Percentiles rank a stretch among this genome's conserved stretches.
Evolutionary conservation across 2,888 invertebrate species (phyloP).

Genomic region (Orthonevra nobilis): DNA sequence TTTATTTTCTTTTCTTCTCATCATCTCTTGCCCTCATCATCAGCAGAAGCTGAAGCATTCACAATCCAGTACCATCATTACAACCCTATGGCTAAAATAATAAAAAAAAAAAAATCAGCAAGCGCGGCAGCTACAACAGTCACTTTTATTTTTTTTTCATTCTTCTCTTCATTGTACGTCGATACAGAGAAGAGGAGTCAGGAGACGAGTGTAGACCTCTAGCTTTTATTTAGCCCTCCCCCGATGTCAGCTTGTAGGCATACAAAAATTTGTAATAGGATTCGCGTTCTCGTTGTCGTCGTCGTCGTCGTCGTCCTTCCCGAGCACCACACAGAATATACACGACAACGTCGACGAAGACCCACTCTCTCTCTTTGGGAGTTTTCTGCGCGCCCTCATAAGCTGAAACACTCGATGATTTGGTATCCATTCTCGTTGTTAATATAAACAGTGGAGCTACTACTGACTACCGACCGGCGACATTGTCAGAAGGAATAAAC

Average conservation of each 20-base stretch:
- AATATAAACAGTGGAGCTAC: slow-evolving; percentile 62
- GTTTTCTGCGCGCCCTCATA: slow-evolving; percentile 17
- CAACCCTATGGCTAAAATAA: slow-evolving; percentile 57
- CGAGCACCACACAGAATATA: slow-evolving; percentile 52
- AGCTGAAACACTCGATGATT: slow-evolving; percentile 26
- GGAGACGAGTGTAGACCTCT: slow-evolving; percentile 35
- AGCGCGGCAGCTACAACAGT: slow-evolving; percentile 65
- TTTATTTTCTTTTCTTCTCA: slow-evolving; percentile 67
- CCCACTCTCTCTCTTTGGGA: slow-evolving; percentile 40
- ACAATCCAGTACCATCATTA: slow-evolving; percentile 57
- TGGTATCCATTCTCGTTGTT: slow-evolving; percentile 52
- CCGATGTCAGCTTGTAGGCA: slow-evolving; percentile 50
- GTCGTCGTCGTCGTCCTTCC: slow-evolving; percentile 68
- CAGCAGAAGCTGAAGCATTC: slow-evolving; percentile 38
- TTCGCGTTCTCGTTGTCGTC: no score
- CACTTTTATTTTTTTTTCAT: slow-evolving; percentile 43
- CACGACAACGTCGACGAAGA: slow-evolving; percentile 14
- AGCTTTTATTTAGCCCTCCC: slow-evolving; percentile 46
- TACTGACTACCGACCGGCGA: no score
- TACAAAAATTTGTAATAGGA: slow-evolving; percentile 67
- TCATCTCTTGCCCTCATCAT: slow-evolving; percentile 63
- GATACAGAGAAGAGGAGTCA: slow-evolving; percentile 45
- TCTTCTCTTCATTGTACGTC: slow-evolving; percentile 68
- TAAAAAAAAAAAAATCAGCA: slow-evolving; percentile 45
- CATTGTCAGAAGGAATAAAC: slow-evolving; percentile 60